Conservation (phyloP, 2,888 invertebrate species). For the Drosophila kuntzei region DNA sequence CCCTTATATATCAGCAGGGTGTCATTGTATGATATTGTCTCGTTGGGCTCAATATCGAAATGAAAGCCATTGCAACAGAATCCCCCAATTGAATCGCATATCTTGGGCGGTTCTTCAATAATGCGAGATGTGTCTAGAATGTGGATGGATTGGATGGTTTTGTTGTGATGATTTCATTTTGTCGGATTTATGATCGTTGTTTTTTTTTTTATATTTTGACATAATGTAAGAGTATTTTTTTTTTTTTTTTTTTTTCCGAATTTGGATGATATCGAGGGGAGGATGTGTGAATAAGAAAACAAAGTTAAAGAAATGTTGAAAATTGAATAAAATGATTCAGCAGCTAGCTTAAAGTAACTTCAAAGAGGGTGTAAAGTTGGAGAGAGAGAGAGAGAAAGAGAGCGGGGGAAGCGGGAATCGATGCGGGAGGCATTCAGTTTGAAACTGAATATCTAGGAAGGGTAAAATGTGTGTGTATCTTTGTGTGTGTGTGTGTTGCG, state of each 20-base stretch:
- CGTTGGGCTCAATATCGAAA: constrained; percentile 80
- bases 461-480: constrained; percentile 8
- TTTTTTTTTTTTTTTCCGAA: constrained; percentile 12
- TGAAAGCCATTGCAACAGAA: constrained; percentile 82
- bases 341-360: constrained; percentile 34
- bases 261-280: constrained; percentile 1
- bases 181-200: constrained; percentile 31
- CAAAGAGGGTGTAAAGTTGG: neutral
- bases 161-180: constrained; percentile 60
- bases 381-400: neutral
- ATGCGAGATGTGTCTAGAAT: constrained; percentile 79
- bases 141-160: constrained; percentile 70
- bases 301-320: constrained; percentile 63
- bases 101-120: constrained; percentile 73
- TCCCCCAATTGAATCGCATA: constrained; percentile 77
- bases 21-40: constrained; percentile 81
- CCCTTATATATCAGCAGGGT: constrained; percentile 76
- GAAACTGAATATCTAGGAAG: constrained; percentile 5
- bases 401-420: constrained; percentile 11
- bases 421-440: constrained; percentile 8
- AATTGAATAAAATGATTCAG: constrained; percentile 44
- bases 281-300: constrained; percentile 55
- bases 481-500: neutral
- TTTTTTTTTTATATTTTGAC: neutral
- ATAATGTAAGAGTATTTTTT: neutral